These are phyloP conservation scores for Drosophila nr. perissopoda DNA, from an alignment of 2,888 invertebrate genomes.

Conservation along the genomic window DNA sequence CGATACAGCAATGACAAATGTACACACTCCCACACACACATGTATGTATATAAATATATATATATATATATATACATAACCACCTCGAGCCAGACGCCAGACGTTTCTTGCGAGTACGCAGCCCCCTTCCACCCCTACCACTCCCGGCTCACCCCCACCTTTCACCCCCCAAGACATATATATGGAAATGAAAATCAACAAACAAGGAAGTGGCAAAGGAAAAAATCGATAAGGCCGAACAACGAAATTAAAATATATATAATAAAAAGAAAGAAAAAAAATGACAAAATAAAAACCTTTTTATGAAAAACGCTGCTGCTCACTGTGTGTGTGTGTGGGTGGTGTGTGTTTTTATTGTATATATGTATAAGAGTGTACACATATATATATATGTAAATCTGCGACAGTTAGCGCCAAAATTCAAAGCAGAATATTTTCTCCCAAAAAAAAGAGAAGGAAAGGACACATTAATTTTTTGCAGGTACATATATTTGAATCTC, in stretches of 20 bases:
- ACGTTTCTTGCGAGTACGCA: constrained; percentile 43
- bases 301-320: constrained; percentile 20
- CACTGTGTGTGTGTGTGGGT: constrained; percentile 7
- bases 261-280: constrained; percentile 37
- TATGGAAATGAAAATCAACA: constrained; percentile 50
- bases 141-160: neutral
- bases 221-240: constrained; percentile 68
- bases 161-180: constrained; percentile 27
- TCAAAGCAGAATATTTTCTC: constrained; percentile 5
- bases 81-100: constrained; percentile 18
- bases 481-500: neutral
- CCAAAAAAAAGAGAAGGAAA: neutral
- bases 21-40: constrained; percentile 10
- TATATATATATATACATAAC: constrained; percentile 5
- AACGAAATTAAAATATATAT: constrained; percentile 71
- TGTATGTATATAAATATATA: neutral
- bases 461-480: constrained; percentile 1
- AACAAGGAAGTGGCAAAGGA: constrained; percentile 47
- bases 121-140: constrained; percentile 1
- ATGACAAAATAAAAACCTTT: constrained; percentile 50
- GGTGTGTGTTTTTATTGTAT: constrained; percentile 14
- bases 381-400: neutral
- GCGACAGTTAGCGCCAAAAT: constrained; percentile 10
- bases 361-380: neutral
- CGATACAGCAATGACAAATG: constrained; percentile 21